Percentiles rank a stretch among this genome's conserved stretches.
phyloP scores from a whole-genome alignment of 2,797 vertebrate species.

The Erithacus rubecula region DNA sequence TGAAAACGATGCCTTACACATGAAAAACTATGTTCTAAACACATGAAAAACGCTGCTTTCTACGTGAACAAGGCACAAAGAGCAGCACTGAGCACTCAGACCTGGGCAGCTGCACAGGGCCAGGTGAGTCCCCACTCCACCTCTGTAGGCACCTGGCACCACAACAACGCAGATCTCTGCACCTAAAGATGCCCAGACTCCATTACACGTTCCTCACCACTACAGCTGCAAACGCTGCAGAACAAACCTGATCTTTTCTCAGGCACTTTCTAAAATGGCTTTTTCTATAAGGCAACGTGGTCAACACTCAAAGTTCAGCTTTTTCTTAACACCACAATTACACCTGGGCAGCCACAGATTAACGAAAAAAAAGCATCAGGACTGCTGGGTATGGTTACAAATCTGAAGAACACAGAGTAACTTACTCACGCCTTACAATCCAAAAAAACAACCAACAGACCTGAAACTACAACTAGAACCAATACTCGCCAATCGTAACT shows the following conservation, averaged over 20 bases:
- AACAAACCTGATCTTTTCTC: background rate
- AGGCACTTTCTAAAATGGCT: background rate
- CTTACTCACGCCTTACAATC: background rate
- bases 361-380: background rate
- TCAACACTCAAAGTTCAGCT: background rate
- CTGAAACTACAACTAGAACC: background rate
- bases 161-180: background rate
- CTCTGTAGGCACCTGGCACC: background rate
- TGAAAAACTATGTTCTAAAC: fast-evolving
- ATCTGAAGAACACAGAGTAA: fast-evolving
- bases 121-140: background rate
- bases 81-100: background rate
- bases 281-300: background rate
- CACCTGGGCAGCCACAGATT: background rate
- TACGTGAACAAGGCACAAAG: too few species aligned
- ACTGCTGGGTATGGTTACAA: fast-evolving
- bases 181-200: background rate
- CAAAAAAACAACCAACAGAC: background rate
- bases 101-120: background rate
- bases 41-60: fast-evolving
- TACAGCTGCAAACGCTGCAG: background rate
- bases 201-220: background rate
- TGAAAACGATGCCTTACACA: background rate
- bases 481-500: background rate
- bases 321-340: background rate